Evolutionary conservation across 1,140 invertebrate genomes (phyloP), one percentile per base, ranked within the genome.

Genomic region (Hylyphantes graminicola): DNA sequence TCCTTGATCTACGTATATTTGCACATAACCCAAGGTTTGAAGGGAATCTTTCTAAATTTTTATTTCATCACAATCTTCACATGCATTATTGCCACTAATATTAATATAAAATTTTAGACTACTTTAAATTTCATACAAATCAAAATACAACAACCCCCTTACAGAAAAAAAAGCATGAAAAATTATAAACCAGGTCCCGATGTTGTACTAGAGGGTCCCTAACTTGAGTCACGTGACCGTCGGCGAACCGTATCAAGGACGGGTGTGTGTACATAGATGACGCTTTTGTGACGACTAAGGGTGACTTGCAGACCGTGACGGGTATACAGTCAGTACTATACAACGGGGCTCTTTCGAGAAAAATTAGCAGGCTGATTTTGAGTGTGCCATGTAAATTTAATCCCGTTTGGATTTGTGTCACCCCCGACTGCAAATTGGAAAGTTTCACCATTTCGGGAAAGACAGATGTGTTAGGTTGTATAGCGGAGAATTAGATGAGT

Each of bases 321-420:
- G n/a, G 64, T 68, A 63, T 81, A 81, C 72, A 81, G 73, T 81
- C 73, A 81, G 79, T 50, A 63, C 55, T 9, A 35, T 48, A 68
- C 77, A 55, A 80, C 61, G 64, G 74, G 51, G 74, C 35, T 35
- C 5, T 35, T 61, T 17, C 57, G 1, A 15, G 57, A 61, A 61
- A 61, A 61, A 61, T 61, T 61, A 61, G 57, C 57, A 72, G 35
- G 9, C 68, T 4, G 68, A 61, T 17, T 61, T 12, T 15, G 80
- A 74, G 70, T 83, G 63, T 53, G 53, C n/a, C 55, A 21, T 59
- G 78, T 68, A 83, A 83, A 83, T 83, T 83, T 57, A 83, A 83
- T 83, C 72, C 75, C 70, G 67, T 83, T 83, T 75, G 80, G 70
- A 80, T 80, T 79, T 70, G 77, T n/a, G 11, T 8, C n/a, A 12